Evolutionary conservation across 2,797 vertebrate genomes (phyloP), one percentile per base, ranked within the genome.

Genomic region (Anisognathus igniventris): DNA sequence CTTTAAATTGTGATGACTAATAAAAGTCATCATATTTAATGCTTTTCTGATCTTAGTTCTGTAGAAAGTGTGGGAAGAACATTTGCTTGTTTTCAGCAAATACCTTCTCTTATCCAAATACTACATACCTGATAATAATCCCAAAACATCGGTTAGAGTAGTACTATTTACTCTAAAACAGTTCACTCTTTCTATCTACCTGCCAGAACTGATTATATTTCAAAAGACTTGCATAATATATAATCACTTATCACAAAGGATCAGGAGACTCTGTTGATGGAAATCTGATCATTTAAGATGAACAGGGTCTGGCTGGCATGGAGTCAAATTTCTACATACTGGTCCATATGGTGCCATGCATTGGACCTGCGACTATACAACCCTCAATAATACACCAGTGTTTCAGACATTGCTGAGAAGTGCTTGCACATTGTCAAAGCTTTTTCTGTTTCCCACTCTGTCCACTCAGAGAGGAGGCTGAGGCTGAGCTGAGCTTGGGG

Each of bases 331-430:
- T 73, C 35, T 35, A n/a, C 10, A 6, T 1, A 61, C 42, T 0
- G 1, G 9, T 7, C 37, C 9, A 7, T 5, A 56, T 2, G 3
- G 14, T 30, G 23, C 24, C 14, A 0, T n/a, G 17, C 11, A 62
- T 54, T 58, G 22, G 35, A 66, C 4, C 20, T 42, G 6, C 45
- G 11, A 50, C 19, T 58, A 12, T 24, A 42, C 7, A 10, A 62
- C 10, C 8, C 39, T 80, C 2, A 9, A 2, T 16, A 50, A 54
- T 1, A 19, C 21, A 25, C 12, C 18, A 28, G 25, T 18, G 18
- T 28, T 86, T 48, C 19, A 30, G 33, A 7, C 51, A 6, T 10
- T 37, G 25, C 10, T 67, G 37, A 48, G 23, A 21, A 62, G 6
- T 5, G 3, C 10, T 51, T 45, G 25, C 30, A 57, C 21, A 7